Evolutionary conservation across 2,797 vertebrate species (phyloP).

Genomic region (Acrossocheilus fasciatus): DNA sequence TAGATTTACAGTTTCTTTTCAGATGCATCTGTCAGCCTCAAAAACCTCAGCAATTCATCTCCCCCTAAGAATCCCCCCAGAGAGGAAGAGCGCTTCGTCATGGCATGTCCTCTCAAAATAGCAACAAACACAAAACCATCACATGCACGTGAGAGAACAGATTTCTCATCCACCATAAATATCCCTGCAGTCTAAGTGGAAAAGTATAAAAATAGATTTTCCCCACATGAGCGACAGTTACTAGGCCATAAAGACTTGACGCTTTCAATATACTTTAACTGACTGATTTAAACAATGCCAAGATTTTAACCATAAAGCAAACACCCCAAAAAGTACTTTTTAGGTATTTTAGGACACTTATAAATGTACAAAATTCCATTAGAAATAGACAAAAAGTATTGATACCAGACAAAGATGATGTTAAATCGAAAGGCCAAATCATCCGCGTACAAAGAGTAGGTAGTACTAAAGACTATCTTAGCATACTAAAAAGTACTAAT

Average conservation of each 20-base stretch:
- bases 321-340: background rate
- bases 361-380: background rate
- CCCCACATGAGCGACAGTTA: background rate
- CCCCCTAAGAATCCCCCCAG: constrained; percentile 53
- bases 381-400: background rate
- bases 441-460: background rate
- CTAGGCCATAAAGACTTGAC: background rate
- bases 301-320: background rate
- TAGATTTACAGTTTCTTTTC: constrained; percentile 22
- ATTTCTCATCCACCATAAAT: background rate
- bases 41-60: constrained; percentile 31
- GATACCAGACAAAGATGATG: background rate
- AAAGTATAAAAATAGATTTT: background rate
- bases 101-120: constrained; percentile 17
- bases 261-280: background rate
- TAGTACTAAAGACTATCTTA: background rate
- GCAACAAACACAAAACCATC: constrained; percentile 40
- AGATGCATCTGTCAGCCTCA: constrained; percentile 11
- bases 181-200: constrained; percentile 34
- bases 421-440: background rate
- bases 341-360: background rate
- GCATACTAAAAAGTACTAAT: background rate
- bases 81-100: constrained; percentile 57
- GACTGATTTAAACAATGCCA: background rate
- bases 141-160: constrained; percentile 8